A percentile compares a stretch with the other conserved stretches of the same genome.
phyloP scores from a whole-genome alignment of 1,140 invertebrate species.

The Theocolax elegans region DNA sequence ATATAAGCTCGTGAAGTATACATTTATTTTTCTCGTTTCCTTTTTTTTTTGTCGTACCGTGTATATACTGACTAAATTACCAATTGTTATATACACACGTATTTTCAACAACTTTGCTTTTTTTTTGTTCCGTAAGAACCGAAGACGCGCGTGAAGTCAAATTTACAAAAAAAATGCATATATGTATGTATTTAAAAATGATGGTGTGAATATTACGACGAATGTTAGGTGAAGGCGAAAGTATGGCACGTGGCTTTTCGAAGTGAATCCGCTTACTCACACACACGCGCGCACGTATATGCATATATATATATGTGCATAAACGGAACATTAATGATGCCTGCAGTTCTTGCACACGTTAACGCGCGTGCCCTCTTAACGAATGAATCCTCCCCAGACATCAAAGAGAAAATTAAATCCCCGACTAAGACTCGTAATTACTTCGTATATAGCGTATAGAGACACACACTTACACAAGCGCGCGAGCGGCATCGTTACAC shows the following conservation, averaged over 20 bases:
- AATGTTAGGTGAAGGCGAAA: not conserved
- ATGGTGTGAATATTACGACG: too few relatives aligned
- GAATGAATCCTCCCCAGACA: constrained; percentile 41
- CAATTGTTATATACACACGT: too few relatives aligned
- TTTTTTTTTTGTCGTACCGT: too few relatives aligned
- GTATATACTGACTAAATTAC: too few relatives aligned
- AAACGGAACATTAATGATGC: constrained; percentile 40
- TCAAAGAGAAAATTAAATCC: constrained; percentile 49
- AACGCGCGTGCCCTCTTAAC: constrained; percentile 40
- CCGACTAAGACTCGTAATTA: constrained; percentile 47
- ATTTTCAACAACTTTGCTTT: constrained; percentile 23
- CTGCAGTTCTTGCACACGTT: not conserved
- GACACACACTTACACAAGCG: constrained; percentile 9
- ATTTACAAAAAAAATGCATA: not conserved
- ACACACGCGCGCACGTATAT: too few relatives aligned
- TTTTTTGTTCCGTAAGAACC: too few relatives aligned
- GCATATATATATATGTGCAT: constrained; percentile 21
- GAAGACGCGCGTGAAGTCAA: too few relatives aligned
- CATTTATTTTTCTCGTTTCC: not conserved
- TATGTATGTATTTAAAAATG: too few relatives aligned
- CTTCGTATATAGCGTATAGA: too few relatives aligned
- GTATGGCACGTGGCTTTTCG: not conserved
- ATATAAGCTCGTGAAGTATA: constrained; percentile 27
- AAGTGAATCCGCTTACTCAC: constrained; percentile 18
- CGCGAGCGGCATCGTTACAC: constrained; percentile 19